Evolutionary conservation across 2,797 vertebrate genomes (phyloP), one percentile per base, ranked within the genome.

Genomic region (Helostoma temminkii): DNA sequence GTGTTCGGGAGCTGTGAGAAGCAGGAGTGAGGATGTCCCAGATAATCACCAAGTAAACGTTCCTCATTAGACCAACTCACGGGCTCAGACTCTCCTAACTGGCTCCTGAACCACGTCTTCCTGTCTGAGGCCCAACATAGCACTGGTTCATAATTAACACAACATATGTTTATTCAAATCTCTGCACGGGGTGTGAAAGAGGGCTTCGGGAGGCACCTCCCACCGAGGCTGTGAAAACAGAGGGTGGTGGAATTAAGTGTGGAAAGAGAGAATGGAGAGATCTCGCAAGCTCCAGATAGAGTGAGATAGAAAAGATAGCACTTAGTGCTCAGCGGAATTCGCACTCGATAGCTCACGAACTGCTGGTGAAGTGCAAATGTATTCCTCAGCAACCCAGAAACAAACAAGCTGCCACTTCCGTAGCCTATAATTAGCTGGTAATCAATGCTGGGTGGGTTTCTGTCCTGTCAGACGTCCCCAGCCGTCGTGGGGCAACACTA

Each of bases 331-430:
- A 60, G 85, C 61, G 89, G 93, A 93, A 93, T 93, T 95, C 82
- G 71, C 93, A 93, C 93, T 70, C 76, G 65, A 91, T 90, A 80
- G 92, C 91, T 89, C 86, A 82, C 80, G 88, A 90, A 91, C 87
- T 83, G 85, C 82, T 22, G 86, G 79, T 62, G 89, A 94, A 90
- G 93, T 94, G 94, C 86, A 91, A 94, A 94, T 94, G 89, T 94
- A 94, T 94, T 94, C 93, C 90, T 85, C 87, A 85, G 92, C 92
- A 91, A 93, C 92, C 86, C 89, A 89, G 91, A 93, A 93, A 93
- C 90, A 93, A 94, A 94, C 92, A 92, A 90, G 91, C 91, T 93
- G 90, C 89, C 86, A 93, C 92, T 94, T 94, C 93, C 92, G 92
- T 83, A 18, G 87, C 87, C 93, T 94, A 94, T 93, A 93, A 94